These are phyloP conservation scores for Ypsolopha scabrella DNA, from an alignment of 2,888 invertebrate genomes.

Conservation along the genomic window DNA sequence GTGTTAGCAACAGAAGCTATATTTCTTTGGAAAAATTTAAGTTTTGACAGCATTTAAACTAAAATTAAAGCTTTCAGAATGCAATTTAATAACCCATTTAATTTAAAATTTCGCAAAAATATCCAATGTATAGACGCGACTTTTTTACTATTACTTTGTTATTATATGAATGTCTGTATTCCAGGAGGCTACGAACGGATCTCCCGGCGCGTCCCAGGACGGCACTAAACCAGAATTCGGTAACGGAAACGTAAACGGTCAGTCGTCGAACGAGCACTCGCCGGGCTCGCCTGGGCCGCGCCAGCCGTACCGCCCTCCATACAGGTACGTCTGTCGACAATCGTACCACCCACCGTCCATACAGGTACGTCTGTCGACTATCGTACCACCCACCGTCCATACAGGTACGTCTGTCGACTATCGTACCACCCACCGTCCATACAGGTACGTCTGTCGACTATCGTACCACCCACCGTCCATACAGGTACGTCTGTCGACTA, in stretches of 20 bases:
- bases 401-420: too few species aligned
- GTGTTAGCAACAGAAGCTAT: too few species aligned
- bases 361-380: constrained; percentile 28
- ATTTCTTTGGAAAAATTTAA: too few species aligned
- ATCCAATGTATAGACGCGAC: too few species aligned
- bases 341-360: constrained; percentile 26
- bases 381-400: not conserved
- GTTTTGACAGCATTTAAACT: too few species aligned
- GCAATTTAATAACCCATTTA: too few species aligned
- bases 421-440: too few species aligned
- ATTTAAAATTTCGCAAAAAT: too few species aligned
- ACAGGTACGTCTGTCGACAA: constrained; percentile 28
- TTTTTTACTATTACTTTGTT: constrained; percentile 8
- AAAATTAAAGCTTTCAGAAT: too few species aligned
- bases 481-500: too few species aligned
- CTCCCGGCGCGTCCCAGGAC: constrained; percentile 22
- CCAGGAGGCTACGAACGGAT: constrained; percentile 25
- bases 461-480: too few species aligned
- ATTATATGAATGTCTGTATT: constrained; percentile 7
- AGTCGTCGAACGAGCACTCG: constrained; percentile 21
- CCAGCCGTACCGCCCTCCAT: constrained; percentile 40
- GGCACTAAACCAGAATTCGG: constrained; percentile 16
- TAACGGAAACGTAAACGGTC: constrained; percentile 17
- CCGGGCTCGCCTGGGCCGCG: constrained; percentile 33
- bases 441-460: too few species aligned